Conservation (phyloP, 2,888 invertebrate species). For the Encarsia formosa region DNA sequence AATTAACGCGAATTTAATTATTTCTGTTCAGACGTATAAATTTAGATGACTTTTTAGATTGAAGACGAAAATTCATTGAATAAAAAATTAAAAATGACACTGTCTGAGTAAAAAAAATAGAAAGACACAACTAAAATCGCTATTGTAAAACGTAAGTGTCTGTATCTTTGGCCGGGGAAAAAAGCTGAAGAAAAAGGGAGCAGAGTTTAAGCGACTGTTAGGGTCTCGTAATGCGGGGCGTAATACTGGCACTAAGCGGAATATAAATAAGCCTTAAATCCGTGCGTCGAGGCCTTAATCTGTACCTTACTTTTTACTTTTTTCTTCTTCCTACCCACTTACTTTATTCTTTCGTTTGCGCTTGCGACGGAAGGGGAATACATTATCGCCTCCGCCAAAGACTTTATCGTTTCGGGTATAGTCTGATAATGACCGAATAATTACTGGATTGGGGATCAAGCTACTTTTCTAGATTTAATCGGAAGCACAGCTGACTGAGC, state of each 20-base stretch:
- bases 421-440: slow-evolving; percentile 44
- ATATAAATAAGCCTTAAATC: slow-evolving; percentile 52
- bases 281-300: slow-evolving; percentile 50
- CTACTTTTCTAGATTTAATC: too few relatives aligned
- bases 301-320: slow-evolving; percentile 45
- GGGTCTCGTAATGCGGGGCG: slow-evolving; percentile 42
- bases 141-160: too few relatives aligned
- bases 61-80: too few relatives aligned
- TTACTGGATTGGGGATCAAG: too few relatives aligned
- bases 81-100: too few relatives aligned
- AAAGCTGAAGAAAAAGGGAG: neutral
- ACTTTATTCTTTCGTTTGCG: slow-evolving; percentile 23
- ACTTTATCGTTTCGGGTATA: slow-evolving; percentile 44
- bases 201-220: slow-evolving; percentile 38
- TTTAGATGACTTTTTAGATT: too few relatives aligned
- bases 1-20: too few relatives aligned
- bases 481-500: too few relatives aligned
- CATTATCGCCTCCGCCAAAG: slow-evolving; percentile 44
- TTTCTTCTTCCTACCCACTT: slow-evolving; percentile 12
- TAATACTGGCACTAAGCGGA: slow-evolving; percentile 50
- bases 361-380: slow-evolving; percentile 42
- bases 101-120: too few relatives aligned
- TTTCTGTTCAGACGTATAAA: too few relatives aligned
- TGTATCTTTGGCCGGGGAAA: too few relatives aligned
- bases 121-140: too few relatives aligned